A percentile compares a stretch with the other conserved stretches of the same genome.
Conservation (phyloP, 2,888 invertebrate genomes). For the Elysia crispata region DNA sequence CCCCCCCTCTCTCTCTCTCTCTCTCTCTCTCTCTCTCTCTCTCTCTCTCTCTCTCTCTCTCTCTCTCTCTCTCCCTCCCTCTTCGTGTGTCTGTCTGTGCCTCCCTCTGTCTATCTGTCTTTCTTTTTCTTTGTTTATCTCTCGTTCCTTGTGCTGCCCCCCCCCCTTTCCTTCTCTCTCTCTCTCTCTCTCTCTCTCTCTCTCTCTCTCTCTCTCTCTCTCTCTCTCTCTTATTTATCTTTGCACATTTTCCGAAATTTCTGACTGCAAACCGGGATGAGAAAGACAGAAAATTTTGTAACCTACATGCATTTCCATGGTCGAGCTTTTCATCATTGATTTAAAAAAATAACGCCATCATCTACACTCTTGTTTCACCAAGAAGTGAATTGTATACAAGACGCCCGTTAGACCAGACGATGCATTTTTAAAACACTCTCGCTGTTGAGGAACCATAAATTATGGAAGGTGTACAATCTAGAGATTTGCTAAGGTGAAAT, state of each 20-base stretch:
- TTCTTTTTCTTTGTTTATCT: not conserved
- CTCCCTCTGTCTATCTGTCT: not conserved
- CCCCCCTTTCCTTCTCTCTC: not conserved
- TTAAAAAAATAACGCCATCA: not conserved
- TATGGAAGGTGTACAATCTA: not conserved
- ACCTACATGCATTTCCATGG: not conserved
- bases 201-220: conserved; percentile 33
- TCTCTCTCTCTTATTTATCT: conserved; percentile 2
- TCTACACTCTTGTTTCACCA: too few relatives aligned
- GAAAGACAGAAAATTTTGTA: too few relatives aligned
- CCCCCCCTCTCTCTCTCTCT: too few relatives aligned
- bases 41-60: conserved; percentile 19
- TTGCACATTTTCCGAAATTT: too few relatives aligned
- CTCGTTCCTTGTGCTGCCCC: not conserved
- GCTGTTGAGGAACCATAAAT: too few relatives aligned
- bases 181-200: conserved; percentile 17
- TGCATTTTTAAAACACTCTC: too few relatives aligned
- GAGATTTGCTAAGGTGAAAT: too few relatives aligned
- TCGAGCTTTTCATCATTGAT: conserved; percentile 7
- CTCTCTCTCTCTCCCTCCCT: conserved; percentile 1
- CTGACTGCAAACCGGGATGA: too few relatives aligned
- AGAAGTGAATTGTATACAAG: too few relatives aligned
- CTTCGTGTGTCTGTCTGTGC: not conserved
- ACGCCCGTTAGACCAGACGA: too few relatives aligned
- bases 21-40: conserved; percentile 14